Evolutionary conservation across 2,888 invertebrate genomes (phyloP), one percentile per base, ranked within the genome.

Genomic region (Empis livida): DNA sequence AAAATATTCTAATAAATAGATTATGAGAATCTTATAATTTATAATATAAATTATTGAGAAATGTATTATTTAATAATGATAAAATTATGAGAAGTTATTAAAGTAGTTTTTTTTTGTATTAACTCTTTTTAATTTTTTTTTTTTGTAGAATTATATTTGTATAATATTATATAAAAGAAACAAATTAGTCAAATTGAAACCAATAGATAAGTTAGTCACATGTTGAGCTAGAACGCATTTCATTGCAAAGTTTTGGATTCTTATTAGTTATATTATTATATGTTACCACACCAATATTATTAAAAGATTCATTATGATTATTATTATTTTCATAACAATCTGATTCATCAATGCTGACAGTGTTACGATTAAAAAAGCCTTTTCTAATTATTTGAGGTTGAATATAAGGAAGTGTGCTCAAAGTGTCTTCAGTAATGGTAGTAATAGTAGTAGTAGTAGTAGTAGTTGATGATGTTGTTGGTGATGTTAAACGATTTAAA

Each of bases 291-390:
- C 44, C 42, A 49, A 42, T 46, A 32, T 44, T 42, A 27, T 42
- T 48, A 42, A 47, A 46, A 41, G 23, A 42, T 45, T 49, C 47
- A 42, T 38, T 31, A 52, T 35, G 45, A 39, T 47, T 49, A 37
- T 46, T 46, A n/a, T 46, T 40, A 23, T 42, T 49, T 40, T 49
- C 46, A 42, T 43, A 35, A 37, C 49, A 53, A 2, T 51, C 53
- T 42, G 58, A 57, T 51, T 61, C 61, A 53, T 61, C 61, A 55
- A 61, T 61, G 52, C 62, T 62, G 49, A 56, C 58, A 43, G 59
- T 60, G 52, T 57, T 55, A 49, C 61, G 61, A 58, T 57, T 61
- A 50, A 61, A 61, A 49, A 60, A 62, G 47, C 61, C 62, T 53
- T 62, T 61, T 43, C 61, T 60, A 51, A 55, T 57, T 51, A 61